phyloP scores from a whole-genome alignment of 1,140 invertebrate genomes.

The Drosophila sucinea region DNA sequence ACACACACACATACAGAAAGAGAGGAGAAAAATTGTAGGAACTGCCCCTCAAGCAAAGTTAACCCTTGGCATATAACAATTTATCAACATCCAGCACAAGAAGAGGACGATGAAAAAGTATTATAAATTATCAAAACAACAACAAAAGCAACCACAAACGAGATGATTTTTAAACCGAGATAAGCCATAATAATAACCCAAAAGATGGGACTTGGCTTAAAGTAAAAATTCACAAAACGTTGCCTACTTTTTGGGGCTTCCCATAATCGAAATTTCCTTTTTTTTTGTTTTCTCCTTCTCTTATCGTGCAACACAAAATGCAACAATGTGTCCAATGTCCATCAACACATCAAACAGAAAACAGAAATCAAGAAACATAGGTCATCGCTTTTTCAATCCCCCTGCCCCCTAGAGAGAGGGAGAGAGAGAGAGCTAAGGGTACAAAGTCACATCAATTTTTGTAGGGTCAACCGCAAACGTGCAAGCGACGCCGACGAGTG shows the following conservation, averaged over 20 bases:
- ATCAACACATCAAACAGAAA: conserved; percentile 47
- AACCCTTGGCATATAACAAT: conserved; percentile 65
- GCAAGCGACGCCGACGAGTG: conserved; percentile 47
- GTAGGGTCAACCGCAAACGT: conserved; percentile 69
- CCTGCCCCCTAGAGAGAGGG: background rate
- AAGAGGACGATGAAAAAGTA: conserved; percentile 22
- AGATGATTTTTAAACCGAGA: conserved; percentile 13
- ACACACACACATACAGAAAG: conserved; percentile 19
- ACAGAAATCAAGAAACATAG: conserved; percentile 69
- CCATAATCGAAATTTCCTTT: background rate
- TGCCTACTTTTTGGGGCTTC: conserved; percentile 23
- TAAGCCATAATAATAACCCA: background rate
- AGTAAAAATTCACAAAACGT: background rate
- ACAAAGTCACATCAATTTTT: conserved; percentile 76
- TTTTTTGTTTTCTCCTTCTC: background rate
- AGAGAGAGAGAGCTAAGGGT: conserved; percentile 1
- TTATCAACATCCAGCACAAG: conserved; percentile 72
- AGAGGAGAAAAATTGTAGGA: conserved; percentile 25
- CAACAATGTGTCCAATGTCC: conserved; percentile 43
- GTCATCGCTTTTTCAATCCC: conserved; percentile 42
- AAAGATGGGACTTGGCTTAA: background rate
- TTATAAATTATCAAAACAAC: conserved; percentile 64
- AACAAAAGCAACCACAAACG: conserved; percentile 30
- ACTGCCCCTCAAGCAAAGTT: conserved; percentile 56
- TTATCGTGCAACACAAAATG: conserved; percentile 3